Conservation (phyloP, 2,888 invertebrate genomes). For the Priocnemis perturbator region DNA sequence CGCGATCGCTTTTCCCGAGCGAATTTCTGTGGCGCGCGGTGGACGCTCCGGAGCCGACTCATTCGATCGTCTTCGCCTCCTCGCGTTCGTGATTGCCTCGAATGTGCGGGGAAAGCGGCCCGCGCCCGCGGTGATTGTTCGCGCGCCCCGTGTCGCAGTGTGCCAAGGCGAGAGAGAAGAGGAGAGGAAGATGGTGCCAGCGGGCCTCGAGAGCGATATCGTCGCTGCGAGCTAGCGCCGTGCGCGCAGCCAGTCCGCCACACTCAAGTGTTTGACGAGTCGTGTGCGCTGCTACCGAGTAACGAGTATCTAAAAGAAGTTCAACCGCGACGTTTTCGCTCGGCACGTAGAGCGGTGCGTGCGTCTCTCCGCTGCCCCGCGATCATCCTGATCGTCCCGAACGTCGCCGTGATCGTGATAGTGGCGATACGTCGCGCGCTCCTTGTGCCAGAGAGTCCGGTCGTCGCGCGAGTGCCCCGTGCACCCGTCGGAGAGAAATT, state of each 20-base stretch:
- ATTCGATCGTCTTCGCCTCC: slow-evolving; percentile 53
- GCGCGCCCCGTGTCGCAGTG: slow-evolving; percentile 64
- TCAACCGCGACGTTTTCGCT: slow-evolving; percentile 27
- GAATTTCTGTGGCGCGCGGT: slow-evolving; percentile 63
- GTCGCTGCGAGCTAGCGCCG: slow-evolving; percentile 70
- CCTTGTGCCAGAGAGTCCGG: slow-evolving; percentile 12
- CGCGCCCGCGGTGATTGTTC: slow-evolving; percentile 57
- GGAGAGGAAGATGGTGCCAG: slow-evolving; percentile 65
- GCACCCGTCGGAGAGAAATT: slow-evolving; percentile 38
- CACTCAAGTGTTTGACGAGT: slow-evolving; percentile 58
- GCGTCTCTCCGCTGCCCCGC: slow-evolving; percentile 15
- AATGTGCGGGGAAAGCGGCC: slow-evolving; percentile 60
- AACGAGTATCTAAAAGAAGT: slow-evolving; percentile 30
- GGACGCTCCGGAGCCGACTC: slow-evolving; percentile 57
- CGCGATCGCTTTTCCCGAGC: slow-evolving; percentile 61
- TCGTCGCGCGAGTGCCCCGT: slow-evolving; percentile 44
- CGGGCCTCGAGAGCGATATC: slow-evolving; percentile 67
- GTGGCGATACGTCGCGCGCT: slow-evolving; percentile 8
- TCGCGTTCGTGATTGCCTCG: slow-evolving; percentile 34
- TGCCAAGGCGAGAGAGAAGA: slow-evolving; percentile 54
- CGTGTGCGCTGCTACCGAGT: slow-evolving; percentile 39
- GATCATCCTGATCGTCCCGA: background rate
- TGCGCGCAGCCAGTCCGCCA: slow-evolving; percentile 71
- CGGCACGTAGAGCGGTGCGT: background rate
- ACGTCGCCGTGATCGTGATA: slow-evolving; percentile 7